Base-by-base conservation (phyloP, 1,140 invertebrate genomes). In the Sitodiplosis mosellana region DNA sequence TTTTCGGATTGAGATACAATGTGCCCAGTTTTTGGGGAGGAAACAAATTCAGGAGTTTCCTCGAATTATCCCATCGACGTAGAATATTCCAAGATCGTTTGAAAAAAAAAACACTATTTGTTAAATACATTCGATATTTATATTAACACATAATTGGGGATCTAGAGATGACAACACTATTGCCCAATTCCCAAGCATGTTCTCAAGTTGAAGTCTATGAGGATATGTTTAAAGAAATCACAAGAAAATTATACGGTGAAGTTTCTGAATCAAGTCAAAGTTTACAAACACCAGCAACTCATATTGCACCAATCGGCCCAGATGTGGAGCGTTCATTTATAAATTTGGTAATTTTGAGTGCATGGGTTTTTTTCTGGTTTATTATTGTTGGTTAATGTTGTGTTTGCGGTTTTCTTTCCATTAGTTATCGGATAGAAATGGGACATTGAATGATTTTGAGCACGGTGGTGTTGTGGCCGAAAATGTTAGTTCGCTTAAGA, bases 241-340 rank as follows among this genome's bases (percentile, higher is more conserved):
- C 84, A 40, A 77, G 84, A 56, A 90, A 90, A 69, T 69, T 88
- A 43, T 90, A 90, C 63, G 85, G 85, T 46, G 84, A 87, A 60
- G n/a, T n/a, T n/a, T n/a, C n/a, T n/a, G 84, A 87, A 67, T 76
- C 75, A 50, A 67, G 69, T 48, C 69, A 70, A 50, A 70, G 70
- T 52, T 58, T 71, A 50, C 65, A 66, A 47, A 64, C 61, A 48
- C 62, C 62, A 41, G 59, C 59, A 47, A 66, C 64, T 38, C 62
- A 64, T 48, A 59, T 64, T 51, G 58, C 63, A 37, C 61, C 65
- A 43, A 63, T 61, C 36, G 60, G 60, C 37, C 62, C 61, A 49
- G 61, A 64, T 48, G 63, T 60, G 44, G 64, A 65, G 51, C 56
- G 62, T 45, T 64, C 62, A 46, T 64, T 64, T 47, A 64, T 61